Evolutionary conservation across 1,140 invertebrate species (phyloP).

Genomic region (Calliopsis andreniformis): DNA sequence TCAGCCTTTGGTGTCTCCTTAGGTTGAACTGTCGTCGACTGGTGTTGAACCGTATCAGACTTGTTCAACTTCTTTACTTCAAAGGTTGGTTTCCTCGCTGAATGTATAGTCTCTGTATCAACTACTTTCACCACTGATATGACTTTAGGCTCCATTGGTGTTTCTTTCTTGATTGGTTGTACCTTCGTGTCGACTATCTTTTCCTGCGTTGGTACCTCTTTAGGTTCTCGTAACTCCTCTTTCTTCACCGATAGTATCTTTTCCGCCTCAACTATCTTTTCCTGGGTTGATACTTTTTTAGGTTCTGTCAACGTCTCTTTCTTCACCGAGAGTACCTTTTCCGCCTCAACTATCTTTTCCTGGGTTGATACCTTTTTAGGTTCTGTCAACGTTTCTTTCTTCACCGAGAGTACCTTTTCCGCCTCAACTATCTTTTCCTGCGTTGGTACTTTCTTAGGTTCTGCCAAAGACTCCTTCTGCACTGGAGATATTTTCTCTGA

Average conservation of each 20-base stretch:
- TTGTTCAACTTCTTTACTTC: not conserved
- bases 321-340: not conserved
- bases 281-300: too few species aligned
- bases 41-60: too few species aligned
- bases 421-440: not conserved
- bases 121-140: too few species aligned
- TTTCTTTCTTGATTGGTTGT: too few species aligned
- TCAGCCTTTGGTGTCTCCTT: too few species aligned
- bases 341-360: not conserved
- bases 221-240: too few species aligned
- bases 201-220: too few species aligned
- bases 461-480: not conserved
- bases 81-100: not conserved
- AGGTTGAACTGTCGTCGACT: too few species aligned
- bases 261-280: too few species aligned
- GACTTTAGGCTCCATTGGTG: not conserved
- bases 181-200: too few species aligned
- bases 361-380: not conserved
- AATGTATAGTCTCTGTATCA: not conserved
- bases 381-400: not conserved
- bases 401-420: not conserved
- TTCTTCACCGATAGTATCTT: too few species aligned
- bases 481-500: not conserved
- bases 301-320: too few species aligned
- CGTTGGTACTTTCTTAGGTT: not conserved